Evolutionary conservation across 2,113 vertebrate species (phyloP), one percentile per base, ranked within the genome.

Genomic region (Macaca mulatta): DNA sequence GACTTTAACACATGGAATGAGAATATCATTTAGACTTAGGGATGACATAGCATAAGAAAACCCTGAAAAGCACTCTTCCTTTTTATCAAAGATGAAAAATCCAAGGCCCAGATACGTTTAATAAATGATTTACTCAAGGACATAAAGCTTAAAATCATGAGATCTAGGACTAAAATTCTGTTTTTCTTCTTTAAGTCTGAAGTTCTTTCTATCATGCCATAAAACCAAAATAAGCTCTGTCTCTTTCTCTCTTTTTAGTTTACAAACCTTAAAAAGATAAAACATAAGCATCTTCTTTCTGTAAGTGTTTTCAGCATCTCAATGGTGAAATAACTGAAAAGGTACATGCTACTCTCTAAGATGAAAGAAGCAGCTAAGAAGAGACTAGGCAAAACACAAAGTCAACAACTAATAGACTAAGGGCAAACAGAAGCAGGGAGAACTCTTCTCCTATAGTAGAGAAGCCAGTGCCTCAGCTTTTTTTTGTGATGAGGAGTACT

Each of bases 81-180:
- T 55, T 22, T 89, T 82, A 74, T 70, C 20, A 86, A 87, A 97
- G 81, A 72, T 61, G 83, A 94, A 78, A 90, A 75, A 87, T 91
- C 50, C n/a, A 77, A 93, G 35, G 81, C 52, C 67, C 25, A 80
- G 59, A 17, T 61, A 43, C 57, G 45, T 61, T n/a, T 79, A 61
- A 64, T 2, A 64, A 32, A 85, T 72, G 32, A 90, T 88, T 95
- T 32, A 80, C 27, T 83, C n/a, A 92, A 84, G n/a, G 50, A 92
- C 6, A 57, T 25, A 96, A 45, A 83, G 35, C 50, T 90, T 67
- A 94, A 92, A 79, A 83, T 57, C 23, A 78, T 11, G 40, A 92
- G 48, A 61, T 48, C 48, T 17, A 59, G 27, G 14, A 88, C 25
- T 48, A 77, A 55, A 43, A 59, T 45, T 38, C 32, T 45, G 0